Percentiles rank a stretch among this genome's conserved stretches.
These are phyloP conservation scores for Ondatra zibethicus DNA, from an alignment of 2,113 vertebrate genomes.

Conservation along the genomic window DNA sequence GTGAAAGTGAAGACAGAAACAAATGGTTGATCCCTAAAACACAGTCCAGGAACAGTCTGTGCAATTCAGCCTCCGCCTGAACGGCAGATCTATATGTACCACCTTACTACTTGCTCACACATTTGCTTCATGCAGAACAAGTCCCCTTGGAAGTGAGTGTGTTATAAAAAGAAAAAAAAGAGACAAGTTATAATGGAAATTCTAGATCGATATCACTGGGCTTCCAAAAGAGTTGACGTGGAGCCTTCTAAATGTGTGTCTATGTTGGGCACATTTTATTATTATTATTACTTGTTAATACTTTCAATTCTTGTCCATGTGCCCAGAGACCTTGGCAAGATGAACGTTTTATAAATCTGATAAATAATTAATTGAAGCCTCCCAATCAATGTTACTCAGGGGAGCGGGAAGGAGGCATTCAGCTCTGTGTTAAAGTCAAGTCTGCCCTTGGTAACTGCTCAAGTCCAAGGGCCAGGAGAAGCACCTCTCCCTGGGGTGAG, in stretches of 20 bases:
- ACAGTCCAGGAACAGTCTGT: not conserved
- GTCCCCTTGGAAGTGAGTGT: not conserved
- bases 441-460: not conserved
- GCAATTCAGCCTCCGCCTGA: not conserved
- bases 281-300: conserved; percentile 41
- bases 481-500: not conserved
- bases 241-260: not conserved
- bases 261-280: not conserved
- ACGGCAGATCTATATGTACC: not conserved
- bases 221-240: not conserved
- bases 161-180: conserved; percentile 49
- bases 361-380: conserved; percentile 74
- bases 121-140: not conserved
- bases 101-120: not conserved
- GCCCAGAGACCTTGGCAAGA: conserved; percentile 66
- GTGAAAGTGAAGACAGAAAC: not conserved
- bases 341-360: conserved; percentile 69
- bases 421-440: conserved; percentile 33
- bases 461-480: not conserved
- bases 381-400: conserved; percentile 47
- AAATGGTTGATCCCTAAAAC: not conserved
- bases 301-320: conserved; percentile 60
- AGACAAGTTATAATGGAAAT: not conserved
- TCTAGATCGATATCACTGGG: conserved; percentile 3
- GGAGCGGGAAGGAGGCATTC: conserved; percentile 23